These are phyloP conservation scores for Ceratina calcarata DNA, from an alignment of 1,140 invertebrate genomes.

Conservation along the genomic window DNA sequence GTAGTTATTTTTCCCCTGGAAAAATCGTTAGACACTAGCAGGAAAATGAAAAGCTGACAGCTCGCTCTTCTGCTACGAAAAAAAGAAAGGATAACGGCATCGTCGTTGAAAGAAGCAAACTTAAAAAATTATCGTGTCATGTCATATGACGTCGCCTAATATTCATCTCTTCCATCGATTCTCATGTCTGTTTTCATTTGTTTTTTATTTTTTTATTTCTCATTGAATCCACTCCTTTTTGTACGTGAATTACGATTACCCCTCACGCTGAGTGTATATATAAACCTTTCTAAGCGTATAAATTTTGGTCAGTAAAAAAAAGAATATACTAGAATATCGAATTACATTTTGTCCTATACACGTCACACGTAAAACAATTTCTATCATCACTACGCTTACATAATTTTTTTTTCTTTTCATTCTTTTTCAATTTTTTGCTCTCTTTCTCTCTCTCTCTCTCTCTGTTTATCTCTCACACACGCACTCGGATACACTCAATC, in stretches of 20 bases:
- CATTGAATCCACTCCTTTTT: background rate
- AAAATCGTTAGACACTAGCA: background rate
- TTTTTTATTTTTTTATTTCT: background rate
- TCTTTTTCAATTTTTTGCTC: background rate
- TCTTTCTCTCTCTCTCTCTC: constrained; percentile 24
- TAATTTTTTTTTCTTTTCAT: constrained; percentile 4
- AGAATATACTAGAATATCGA: constrained; percentile 34
- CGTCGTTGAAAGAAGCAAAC: constrained; percentile 1
- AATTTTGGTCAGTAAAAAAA: constrained; percentile 51
- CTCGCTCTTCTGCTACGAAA: background rate
- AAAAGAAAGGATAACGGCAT: background rate
- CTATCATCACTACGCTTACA: constrained; percentile 18
- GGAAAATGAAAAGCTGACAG: background rate
- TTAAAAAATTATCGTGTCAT: background rate
- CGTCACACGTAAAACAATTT: constrained; percentile 40
- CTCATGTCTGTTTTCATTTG: background rate
- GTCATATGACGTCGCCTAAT: background rate
- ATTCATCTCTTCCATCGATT: background rate
- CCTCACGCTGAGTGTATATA: constrained; percentile 7
- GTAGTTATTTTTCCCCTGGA: background rate
- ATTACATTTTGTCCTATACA: constrained; percentile 30
- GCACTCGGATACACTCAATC: background rate
- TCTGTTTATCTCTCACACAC: constrained; percentile 17
- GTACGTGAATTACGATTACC: constrained; percentile 24
- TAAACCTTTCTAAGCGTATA: constrained; percentile 36